These are phyloP conservation scores for Rhaphigaster nebulosa DNA, from an alignment of 2,888 invertebrate genomes.

Conservation along the genomic window DNA sequence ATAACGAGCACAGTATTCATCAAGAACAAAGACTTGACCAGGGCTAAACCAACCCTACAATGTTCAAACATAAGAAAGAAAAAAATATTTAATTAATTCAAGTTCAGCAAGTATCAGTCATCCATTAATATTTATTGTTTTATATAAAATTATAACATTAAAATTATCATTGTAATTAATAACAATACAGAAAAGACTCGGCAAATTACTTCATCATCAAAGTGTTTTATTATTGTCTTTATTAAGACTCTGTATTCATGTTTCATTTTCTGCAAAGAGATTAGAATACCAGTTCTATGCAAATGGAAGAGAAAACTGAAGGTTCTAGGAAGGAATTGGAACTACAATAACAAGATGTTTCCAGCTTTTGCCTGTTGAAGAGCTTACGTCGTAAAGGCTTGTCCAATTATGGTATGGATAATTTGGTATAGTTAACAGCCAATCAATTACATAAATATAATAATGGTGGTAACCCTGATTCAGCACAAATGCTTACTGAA, in stretches of 20 bases:
- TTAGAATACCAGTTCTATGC: neutral
- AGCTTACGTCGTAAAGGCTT: no score
- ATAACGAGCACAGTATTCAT: conserved; percentile 97
- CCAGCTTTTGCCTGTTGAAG: neutral
- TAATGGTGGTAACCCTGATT: no score
- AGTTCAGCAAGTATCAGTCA: neutral
- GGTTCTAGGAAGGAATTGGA: neutral
- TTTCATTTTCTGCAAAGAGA: neutral
- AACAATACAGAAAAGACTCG: neutral
- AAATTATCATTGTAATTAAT: neutral
- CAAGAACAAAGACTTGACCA: conserved; percentile 97
- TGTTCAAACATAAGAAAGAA: conserved; percentile 49
- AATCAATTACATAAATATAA: no score
- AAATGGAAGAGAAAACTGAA: neutral
- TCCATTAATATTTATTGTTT: no score
- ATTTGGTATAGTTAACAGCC: no score
- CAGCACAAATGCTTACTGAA: no score
- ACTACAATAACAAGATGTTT: neutral
- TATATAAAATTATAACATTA: neutral
- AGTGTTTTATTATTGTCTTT: neutral
- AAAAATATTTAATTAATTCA: neutral
- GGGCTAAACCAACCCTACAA: conserved; percentile 99
- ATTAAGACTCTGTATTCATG: neutral
- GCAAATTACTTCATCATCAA: neutral
- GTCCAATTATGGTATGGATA: no score